A percentile compares a stretch with the other conserved stretches of the same genome.
Conservation (phyloP, 2,797 vertebrate genomes). For the Erithacus rubecula region DNA sequence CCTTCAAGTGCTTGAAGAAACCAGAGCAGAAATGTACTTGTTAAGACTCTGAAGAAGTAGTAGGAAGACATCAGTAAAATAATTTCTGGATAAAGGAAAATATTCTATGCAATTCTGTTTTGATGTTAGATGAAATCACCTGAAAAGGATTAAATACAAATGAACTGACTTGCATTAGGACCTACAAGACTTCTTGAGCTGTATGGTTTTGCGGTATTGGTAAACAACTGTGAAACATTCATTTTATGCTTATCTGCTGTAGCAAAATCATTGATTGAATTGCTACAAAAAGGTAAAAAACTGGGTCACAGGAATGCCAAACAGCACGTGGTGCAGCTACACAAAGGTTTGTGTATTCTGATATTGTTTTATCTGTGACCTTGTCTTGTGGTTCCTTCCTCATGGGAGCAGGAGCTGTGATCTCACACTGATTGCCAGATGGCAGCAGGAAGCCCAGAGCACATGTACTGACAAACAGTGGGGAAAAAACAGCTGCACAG, state of each 20-base stretch:
- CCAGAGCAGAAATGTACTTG: not conserved
- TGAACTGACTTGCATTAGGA: not conserved
- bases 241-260: not conserved
- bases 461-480: not conserved
- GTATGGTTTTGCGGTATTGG: not conserved
- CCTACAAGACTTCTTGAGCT: not conserved
- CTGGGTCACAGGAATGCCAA: not conserved
- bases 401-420: slow-evolving; percentile 25
- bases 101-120: not conserved
- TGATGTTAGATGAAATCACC: not conserved
- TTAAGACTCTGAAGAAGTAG: not conserved
- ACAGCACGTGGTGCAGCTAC: not conserved
- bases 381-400: slow-evolving; percentile 31
- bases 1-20: not conserved
- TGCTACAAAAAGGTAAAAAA: slow-evolving; percentile 25
- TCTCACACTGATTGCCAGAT: slow-evolving; percentile 51
- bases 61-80: not conserved
- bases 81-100: not conserved
- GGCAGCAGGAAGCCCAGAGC: not conserved
- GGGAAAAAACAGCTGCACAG: not conserved
- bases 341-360: slow-evolving; percentile 2
- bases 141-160: not conserved
- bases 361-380: slow-evolving; percentile 47
- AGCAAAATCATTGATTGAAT: not conserved
- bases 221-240: slow-evolving; percentile 10